Base-by-base conservation (phyloP, 2,113 vertebrate species). In the Amphiprion percula region DNA sequence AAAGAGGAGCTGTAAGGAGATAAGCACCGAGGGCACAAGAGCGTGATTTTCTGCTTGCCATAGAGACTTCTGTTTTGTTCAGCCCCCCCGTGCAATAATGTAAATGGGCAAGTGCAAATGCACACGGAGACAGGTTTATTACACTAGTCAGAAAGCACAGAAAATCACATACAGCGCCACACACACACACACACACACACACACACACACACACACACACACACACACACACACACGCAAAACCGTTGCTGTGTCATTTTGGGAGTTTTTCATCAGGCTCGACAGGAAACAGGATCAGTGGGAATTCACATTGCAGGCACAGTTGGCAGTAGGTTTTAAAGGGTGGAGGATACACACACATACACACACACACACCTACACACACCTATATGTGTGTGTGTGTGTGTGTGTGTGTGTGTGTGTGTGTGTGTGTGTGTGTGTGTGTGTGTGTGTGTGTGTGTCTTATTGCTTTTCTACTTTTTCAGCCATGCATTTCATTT, bases 51-150 rank as follows among this genome's bases (percentile, higher is more conserved):
- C 37, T 59, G 60, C 56, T 65, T 2, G 14, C 55, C 56, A 53
- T 70, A 30, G 80, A 68, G 37, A 56, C 37, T 58, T 28, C 46
- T 68, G 64, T 75, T 82, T 64, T 68, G 68, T 74, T 85, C 58
- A 75, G 55, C 58, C 47, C 39, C 26, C 16, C 58, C 7, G 16
- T 69, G 55, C 33, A 12, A 23, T 69, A 30, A 74, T 50, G n/a
- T 47, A 74, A 71, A 78, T 44, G 28, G 16, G 15, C 26, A 64
- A 58, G 14, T 74, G 24, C 50, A 70, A 53, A 33, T 39, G 26
- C 15, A 46, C 47, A n/a, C 33, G 16, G 12, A 80, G 28, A 74
- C 44, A 62, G 1, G 55, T 67, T 75, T 61, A 71, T 64, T 64
- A 77, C 2, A 41, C 21, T 33, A 21, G 8, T 63, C 59, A 80